Conservation (phyloP, 2,113 vertebrate species). For the Vicugna pacos region DNA sequence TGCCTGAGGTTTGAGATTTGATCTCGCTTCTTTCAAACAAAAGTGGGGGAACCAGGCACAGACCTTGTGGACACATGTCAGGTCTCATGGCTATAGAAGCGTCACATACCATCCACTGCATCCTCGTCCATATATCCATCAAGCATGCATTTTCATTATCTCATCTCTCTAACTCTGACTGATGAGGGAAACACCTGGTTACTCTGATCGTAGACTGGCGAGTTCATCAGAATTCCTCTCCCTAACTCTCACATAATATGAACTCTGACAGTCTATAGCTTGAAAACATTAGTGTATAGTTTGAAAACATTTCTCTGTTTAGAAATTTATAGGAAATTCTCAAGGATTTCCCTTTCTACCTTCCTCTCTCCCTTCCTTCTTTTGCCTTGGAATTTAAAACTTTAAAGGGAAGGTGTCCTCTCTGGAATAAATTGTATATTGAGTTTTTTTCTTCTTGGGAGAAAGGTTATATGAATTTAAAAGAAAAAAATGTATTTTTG, state of each 20-base stretch:
- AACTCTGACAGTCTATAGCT: background rate
- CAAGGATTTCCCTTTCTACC: background rate
- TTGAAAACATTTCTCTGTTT: background rate
- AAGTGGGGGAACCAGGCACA: background rate
- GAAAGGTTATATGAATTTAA: background rate
- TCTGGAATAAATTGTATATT: background rate
- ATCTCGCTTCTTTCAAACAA: background rate
- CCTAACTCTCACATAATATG: too few relatives aligned
- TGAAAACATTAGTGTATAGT: background rate
- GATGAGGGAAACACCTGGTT: background rate
- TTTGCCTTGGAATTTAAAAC: background rate
- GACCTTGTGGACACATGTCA: background rate
- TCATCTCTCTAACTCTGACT: background rate
- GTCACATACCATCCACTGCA: fast-evolving
- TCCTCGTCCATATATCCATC: fast-evolving
- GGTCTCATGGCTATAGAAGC: background rate
- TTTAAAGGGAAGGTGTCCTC: background rate
- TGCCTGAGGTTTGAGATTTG: background rate
- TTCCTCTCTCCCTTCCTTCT: background rate
- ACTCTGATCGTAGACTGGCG: background rate
- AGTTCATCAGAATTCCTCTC: background rate
- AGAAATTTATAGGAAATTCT: background rate
- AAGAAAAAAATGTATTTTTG: background rate
- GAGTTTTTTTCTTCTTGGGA: background rate
- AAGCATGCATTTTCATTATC: background rate